Evolutionary conservation across 2,797 vertebrate genomes (phyloP), one percentile per base, ranked within the genome.

Genomic region (Gallinago solitaria): DNA sequence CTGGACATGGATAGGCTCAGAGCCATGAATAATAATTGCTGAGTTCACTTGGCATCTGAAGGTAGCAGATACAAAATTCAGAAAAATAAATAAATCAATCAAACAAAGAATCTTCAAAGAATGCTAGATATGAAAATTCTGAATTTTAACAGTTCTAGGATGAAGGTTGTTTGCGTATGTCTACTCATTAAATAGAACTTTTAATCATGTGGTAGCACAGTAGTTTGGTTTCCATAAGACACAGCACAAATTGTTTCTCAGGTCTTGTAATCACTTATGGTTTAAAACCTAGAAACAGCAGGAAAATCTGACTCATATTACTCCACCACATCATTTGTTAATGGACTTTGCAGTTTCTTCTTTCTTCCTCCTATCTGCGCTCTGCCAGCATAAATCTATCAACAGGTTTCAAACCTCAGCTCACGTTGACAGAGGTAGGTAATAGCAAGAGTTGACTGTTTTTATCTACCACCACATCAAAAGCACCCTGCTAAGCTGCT

Each of bases 391-490:
- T 33, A 80, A 77, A 71, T 51, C 76, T 41, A n/a, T 35, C 57
- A 57, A 71, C 57, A 86, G 54, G 50, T 86, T 79, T 87, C 74
- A 89, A 59, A 78, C 23, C 45, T 74, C 68, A 57, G 47, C 53
- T 92, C 65, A 51, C 41, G 18, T 2, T 20, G 75, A 47, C 78
- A 43, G 78, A 87, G 35, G 63, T 3, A 37, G 50, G 70, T 84
- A 77, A 50, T 11, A 80, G 68, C 61, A 60, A 47, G 74, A 53
- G 16, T 17, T 93, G 82, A 68, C 67, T 41, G 30, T 39, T 90
- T 33, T 28, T 69, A 56, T 89, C 59, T 43, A 4, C 6, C 10
- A 45, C 53, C 74, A 90, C 67, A 93, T 95, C 83, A 79, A 94
- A 92, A 90, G 4, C 47, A 79, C 20, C 87, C 74, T 78, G 16